Evolutionary conservation across 1,140 invertebrate genomes (phyloP), one percentile per base, ranked within the genome.

Genomic region (Drosophila ficusphila): DNA sequence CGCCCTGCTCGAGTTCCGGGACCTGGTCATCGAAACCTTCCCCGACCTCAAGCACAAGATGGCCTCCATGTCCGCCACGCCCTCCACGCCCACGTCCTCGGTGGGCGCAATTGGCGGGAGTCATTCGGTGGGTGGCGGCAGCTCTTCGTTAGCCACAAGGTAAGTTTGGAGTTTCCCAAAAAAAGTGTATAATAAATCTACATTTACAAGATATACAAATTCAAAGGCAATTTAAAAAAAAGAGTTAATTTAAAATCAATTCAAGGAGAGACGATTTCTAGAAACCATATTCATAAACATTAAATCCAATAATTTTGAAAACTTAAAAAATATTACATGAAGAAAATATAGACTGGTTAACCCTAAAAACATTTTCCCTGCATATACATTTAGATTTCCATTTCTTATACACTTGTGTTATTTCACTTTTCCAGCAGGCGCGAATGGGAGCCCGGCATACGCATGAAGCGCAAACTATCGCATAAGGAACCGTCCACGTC

Each of bases 1-100:
- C 42, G 96, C 96, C 64, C 92, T 97, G 60, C 94, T 97, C 91
- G 96, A 97, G 92, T 97, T 97, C 91, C 95, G 96, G 92, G 96
- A 97, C 92, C 94, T 97, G 93, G 96, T 97, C 93, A 96, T 97
- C 93, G 96, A 97, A 94, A 96, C 96, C 68, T 97, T 97, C 93
- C 96, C 96, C 72, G 96, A 97, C 93, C 94, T 97, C 85, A 94
- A 96, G 88, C 94, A 94, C 79, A 96, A 97, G 93, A 94, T 96
- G 94, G 93, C 93, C 29, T 92, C 92, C n/a, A 92, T 92, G 61
- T 90, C 92, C 12, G 76, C 67, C 16, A 91, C 91, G 47, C 92
- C 92, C 9, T 56, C 79, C 31, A 83, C 89, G 7, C 70, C 89
- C 42, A 79, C 73, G 16, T 79, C 83, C 4, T 75, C 77, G 53